phyloP scores from a whole-genome alignment of 2,113 vertebrate genomes.

The Sturnira hondurensis region DNA sequence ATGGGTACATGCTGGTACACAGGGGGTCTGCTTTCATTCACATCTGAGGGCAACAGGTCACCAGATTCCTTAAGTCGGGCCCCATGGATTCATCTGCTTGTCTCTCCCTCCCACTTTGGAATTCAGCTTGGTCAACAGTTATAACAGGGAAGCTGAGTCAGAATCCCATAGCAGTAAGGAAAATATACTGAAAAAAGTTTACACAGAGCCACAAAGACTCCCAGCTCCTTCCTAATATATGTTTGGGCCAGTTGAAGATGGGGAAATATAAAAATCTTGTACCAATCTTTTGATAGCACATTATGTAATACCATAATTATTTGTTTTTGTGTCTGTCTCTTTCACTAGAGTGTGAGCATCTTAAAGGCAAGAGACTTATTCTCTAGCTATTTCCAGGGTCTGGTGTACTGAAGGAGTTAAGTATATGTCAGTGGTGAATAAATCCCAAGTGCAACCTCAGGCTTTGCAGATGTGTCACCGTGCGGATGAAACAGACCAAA shows the following conservation, averaged over 20 bases:
- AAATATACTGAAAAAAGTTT: slow-evolving; percentile 27
- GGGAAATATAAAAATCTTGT: slow-evolving; percentile 15
- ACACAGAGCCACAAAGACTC: not conserved
- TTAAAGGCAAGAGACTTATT: not conserved
- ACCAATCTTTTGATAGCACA: slow-evolving; percentile 31
- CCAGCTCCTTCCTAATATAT: not conserved
- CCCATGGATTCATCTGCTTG: not conserved
- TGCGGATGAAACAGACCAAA: slow-evolving; percentile 24
- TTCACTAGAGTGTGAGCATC: not conserved
- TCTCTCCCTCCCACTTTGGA: slow-evolving; percentile 70
- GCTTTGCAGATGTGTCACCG: not conserved
- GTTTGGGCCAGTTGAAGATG: not conserved
- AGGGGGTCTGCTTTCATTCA: slow-evolving; percentile 90
- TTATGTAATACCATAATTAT: not conserved
- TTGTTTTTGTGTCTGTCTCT: slow-evolving; percentile 15
- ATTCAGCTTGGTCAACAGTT: slow-evolving; percentile 1
- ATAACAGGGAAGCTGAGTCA: slow-evolving; percentile 30
- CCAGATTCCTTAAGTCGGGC: slow-evolving; percentile 10
- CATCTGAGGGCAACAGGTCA: slow-evolving; percentile 80
- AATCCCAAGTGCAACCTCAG: not conserved
- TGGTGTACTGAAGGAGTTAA: not conserved
- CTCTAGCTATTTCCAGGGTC: not conserved
- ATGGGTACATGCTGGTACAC: slow-evolving; percentile 94
- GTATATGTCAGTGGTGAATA: not conserved
- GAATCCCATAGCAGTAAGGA: slow-evolving; percentile 24